Evolutionary conservation across 2,113 vertebrate genomes (phyloP).

Genomic region (Lethenteron reissneri): DNA sequence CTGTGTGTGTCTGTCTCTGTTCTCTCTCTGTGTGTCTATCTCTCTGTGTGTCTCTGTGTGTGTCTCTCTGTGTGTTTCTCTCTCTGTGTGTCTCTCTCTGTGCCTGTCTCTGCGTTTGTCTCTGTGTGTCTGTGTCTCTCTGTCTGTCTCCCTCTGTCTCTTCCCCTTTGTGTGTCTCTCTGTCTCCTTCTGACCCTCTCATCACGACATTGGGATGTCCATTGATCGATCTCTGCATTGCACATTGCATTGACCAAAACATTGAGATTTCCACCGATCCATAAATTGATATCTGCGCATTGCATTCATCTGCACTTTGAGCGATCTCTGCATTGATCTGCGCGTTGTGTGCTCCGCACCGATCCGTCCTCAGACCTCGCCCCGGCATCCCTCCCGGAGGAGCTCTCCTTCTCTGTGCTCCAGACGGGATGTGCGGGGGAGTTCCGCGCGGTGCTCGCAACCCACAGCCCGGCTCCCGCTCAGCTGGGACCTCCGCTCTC

Average conservation of each 20-base stretch:
- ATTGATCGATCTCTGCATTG: background rate
- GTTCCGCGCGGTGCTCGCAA: too few species aligned
- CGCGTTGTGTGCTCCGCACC: background rate
- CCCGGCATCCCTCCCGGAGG: background rate
- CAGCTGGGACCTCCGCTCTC: background rate
- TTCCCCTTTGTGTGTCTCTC: background rate
- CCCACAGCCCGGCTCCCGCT: background rate
- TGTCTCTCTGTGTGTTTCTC: background rate
- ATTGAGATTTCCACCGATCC: too few species aligned
- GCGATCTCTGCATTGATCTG: background rate
- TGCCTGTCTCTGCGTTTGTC: background rate
- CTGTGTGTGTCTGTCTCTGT: background rate
- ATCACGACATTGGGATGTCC: background rate
- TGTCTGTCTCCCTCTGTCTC: background rate
- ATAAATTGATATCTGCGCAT: background rate
- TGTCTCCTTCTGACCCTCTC: background rate
- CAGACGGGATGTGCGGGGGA: background rate
- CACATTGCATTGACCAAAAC: background rate
- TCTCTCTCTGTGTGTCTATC: background rate
- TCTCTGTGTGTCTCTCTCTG: background rate
- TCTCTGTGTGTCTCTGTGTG: background rate
- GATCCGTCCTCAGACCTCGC: background rate
- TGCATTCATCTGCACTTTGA: background rate
- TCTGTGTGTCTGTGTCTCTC: background rate
- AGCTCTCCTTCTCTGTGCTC: background rate